These are phyloP conservation scores for Petrophora chlorosata DNA, from an alignment of 2,888 invertebrate species.

Conservation along the genomic window DNA sequence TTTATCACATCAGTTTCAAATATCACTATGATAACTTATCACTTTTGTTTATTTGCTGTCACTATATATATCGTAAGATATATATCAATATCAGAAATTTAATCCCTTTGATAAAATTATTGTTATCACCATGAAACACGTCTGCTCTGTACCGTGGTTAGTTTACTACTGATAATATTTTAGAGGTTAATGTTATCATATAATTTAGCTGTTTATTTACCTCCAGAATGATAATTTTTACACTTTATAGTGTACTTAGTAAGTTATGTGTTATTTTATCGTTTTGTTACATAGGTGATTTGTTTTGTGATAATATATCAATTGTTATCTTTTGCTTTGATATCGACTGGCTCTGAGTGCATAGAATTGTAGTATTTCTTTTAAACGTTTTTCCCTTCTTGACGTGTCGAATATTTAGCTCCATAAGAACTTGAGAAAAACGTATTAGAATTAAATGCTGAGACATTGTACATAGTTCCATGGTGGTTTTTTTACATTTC, in stretches of 20 bases:
- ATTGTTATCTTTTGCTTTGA: too few relatives aligned
- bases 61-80: not conserved
- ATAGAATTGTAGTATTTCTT: too few relatives aligned
- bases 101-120: too few relatives aligned
- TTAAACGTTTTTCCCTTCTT: too few relatives aligned
- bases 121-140: slow-evolving; percentile 3
- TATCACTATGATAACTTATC: not conserved
- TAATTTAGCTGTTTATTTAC: slow-evolving; percentile 12
- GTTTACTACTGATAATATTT: slow-evolving; percentile 18
- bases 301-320: not conserved
- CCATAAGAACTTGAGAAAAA: too few relatives aligned
- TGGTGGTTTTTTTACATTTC: too few relatives aligned
- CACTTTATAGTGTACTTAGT: not conserved
- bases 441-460: too few relatives aligned
- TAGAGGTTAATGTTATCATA: slow-evolving; percentile 9
- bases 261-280: not conserved
- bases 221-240: not conserved
- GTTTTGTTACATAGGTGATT: not conserved
- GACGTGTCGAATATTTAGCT: too few relatives aligned
- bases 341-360: too few relatives aligned
- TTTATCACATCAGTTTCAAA: too few relatives aligned
- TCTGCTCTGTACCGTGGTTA: not conserved
- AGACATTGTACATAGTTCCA: too few relatives aligned
- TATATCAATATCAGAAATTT: too few relatives aligned
- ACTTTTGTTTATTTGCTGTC: not conserved